Evolutionary conservation across 2,888 invertebrate species (phyloP).

Genomic region (Hypercompe scribonia): DNA sequence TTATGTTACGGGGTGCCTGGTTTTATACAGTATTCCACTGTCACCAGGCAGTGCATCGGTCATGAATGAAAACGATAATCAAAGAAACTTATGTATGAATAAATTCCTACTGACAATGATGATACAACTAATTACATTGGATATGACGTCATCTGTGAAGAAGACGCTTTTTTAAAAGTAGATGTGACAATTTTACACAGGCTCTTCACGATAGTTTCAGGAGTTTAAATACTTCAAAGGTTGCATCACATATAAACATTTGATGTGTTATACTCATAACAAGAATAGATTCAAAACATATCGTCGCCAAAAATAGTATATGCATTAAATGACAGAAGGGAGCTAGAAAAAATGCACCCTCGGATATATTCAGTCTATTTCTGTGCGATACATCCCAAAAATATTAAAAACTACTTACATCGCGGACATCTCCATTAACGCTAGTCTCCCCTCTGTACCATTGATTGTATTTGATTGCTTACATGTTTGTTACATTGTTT

Average conservation of each 20-base stretch:
- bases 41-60: not conserved
- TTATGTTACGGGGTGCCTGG: not conserved
- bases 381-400: slow-evolving; percentile 75
- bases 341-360: slow-evolving; percentile 66
- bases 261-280: not conserved
- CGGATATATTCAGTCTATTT: slow-evolving; percentile 72
- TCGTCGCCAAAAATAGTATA: slow-evolving; percentile 48
- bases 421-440: slow-evolving; percentile 83
- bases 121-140: not conserved
- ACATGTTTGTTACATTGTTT: slow-evolving; percentile 61
- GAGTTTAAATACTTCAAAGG: not conserved
- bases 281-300: slow-evolving; percentile 33
- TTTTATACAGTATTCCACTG: not conserved
- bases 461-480: slow-evolving; percentile 74
- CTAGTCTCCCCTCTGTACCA: slow-evolving; percentile 63
- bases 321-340: slow-evolving; percentile 53
- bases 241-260: not conserved
- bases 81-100: not conserved
- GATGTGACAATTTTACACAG: not conserved
- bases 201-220: not conserved
- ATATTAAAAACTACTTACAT: slow-evolving; percentile 84
- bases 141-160: not conserved
- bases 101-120: not conserved
- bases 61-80: not conserved
- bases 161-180: not conserved